Evolutionary conservation across 2,797 vertebrate species (phyloP).

Genomic region (Prionace glauca): DNA sequence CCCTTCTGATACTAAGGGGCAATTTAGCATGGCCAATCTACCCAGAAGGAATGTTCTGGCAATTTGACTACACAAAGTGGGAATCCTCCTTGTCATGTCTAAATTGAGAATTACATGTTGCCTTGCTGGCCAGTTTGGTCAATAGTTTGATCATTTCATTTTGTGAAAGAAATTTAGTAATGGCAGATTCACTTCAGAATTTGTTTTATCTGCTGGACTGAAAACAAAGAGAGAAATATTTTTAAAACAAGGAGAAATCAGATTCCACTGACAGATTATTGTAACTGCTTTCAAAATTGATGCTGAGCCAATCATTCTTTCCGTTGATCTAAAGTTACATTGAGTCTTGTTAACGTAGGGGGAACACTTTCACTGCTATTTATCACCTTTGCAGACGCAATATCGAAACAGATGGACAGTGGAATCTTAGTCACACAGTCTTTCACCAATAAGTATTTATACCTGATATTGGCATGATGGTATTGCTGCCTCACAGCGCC

Average conservation of each 20-base stretch:
- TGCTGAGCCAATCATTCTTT: background rate
- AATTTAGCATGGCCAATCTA: too few relatives aligned
- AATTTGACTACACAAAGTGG: background rate
- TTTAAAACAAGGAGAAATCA: background rate
- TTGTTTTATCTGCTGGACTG: background rate
- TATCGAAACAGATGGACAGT: background rate
- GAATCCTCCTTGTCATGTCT: background rate
- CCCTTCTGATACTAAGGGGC: too few relatives aligned
- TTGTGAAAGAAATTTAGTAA: background rate
- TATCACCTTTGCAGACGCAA: background rate
- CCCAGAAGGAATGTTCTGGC: background rate
- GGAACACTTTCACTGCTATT: too few relatives aligned
- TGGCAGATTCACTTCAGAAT: background rate
- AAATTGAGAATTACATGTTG: background rate
- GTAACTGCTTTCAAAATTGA: background rate
- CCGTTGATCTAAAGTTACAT: conserved; percentile 6
- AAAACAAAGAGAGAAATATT: background rate
- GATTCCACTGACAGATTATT: background rate
- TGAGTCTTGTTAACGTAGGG: background rate
- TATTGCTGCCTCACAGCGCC: too few relatives aligned
- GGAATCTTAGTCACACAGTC: background rate
- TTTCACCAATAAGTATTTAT: background rate
- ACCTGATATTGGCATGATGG: background rate
- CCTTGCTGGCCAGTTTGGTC: background rate
- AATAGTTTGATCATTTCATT: background rate